Evolutionary conservation across 37 sponge, comb jelly and placozoan genomes (phyloP).

Genomic region (Spongilla lacustris): DNA sequence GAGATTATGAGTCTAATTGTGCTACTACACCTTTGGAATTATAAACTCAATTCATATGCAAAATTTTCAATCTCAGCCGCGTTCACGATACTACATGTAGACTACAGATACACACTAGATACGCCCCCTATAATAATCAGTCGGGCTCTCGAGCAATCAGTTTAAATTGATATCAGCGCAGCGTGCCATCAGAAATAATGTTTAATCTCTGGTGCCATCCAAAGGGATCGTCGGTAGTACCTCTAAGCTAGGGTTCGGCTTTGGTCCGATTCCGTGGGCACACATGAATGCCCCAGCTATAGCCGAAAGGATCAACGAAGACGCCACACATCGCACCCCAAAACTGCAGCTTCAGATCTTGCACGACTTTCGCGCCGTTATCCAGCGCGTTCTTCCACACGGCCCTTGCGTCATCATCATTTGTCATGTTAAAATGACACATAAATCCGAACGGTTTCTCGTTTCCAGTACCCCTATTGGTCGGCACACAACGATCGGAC

Average conservation of each 20-base stretch:
- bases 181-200: no score
- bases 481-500: slow-evolving; percentile 5
- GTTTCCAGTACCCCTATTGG: not conserved
- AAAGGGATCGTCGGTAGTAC: no score
- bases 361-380: slow-evolving; percentile 34
- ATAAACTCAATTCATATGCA: no score
- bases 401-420: slow-evolving; percentile 5
- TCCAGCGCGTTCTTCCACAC: slow-evolving; percentile 61
- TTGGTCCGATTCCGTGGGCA: not conserved
- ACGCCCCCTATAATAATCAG: no score
- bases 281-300: slow-evolving; percentile 32
- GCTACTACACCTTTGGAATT: no score
- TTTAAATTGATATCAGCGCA: no score
- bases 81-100: no score
- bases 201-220: no score
- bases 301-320: slow-evolving; percentile 62
- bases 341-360: slow-evolving; percentile 47
- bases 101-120: no score
- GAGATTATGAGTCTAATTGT: no score
- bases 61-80: no score
- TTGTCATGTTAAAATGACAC: slow-evolving; percentile 33
- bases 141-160: no score
- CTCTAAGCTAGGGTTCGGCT: not conserved
- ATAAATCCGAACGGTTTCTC: slow-evolving; percentile 13
- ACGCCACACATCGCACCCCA: slow-evolving; percentile 50